A percentile compares a stretch with the other conserved stretches of the same genome.
phyloP scores from a whole-genome alignment of 2,888 invertebrate species.

The Pristionchus arcanus region DNA sequence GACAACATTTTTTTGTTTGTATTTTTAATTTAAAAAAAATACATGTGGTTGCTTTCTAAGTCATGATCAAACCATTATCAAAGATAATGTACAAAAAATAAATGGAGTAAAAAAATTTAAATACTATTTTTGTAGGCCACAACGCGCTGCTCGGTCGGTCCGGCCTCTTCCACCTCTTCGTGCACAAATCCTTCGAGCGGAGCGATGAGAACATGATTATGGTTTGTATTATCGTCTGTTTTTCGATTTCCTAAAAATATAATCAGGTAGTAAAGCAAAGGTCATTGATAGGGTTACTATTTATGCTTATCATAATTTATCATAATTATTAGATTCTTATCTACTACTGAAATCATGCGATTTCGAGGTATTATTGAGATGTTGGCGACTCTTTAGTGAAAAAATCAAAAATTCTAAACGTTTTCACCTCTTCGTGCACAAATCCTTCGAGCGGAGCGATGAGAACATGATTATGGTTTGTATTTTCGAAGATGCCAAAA shows the following conservation, averaged over 20 bases:
- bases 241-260: too few relatives aligned
- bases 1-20: neutral
- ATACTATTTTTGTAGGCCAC: constrained; percentile 62
- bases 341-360: too few relatives aligned
- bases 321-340: too few relatives aligned
- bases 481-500: too few relatives aligned
- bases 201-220: constrained; percentile 66
- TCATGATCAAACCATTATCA: too few relatives aligned
- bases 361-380: too few relatives aligned
- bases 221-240: constrained; percentile 60
- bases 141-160: constrained; percentile 64
- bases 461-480: constrained; percentile 68
- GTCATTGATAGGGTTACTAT: too few relatives aligned
- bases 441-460: constrained; percentile 66
- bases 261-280: too few relatives aligned
- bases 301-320: too few relatives aligned
- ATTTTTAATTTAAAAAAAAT: neutral
- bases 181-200: constrained; percentile 67
- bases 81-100: neutral
- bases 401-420: too few relatives aligned
- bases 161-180: constrained; percentile 66
- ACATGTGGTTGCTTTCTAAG: too few relatives aligned
- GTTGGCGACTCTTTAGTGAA: too few relatives aligned
- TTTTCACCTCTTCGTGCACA: constrained; percentile 68
- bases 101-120: neutral